A percentile compares a stretch with the other conserved stretches of the same genome.
Conservation (phyloP, 2,113 vertebrate genomes). For the Halichoeres trimaculatus region DNA sequence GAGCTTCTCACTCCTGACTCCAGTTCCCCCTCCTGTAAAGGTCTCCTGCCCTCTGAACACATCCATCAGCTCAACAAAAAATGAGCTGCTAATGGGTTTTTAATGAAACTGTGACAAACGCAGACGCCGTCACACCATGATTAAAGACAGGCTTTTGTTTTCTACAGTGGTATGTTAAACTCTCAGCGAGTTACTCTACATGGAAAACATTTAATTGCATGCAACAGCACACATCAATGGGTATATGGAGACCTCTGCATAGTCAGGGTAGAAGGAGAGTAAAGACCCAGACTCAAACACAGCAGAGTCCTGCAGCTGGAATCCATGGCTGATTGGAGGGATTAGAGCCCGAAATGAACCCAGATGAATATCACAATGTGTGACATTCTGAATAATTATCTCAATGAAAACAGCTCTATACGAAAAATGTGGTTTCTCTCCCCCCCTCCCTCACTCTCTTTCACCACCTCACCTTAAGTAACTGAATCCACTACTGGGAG, state of each 20-base stretch:
- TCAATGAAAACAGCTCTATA: slow-evolving; percentile 77
- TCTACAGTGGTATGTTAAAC: slow-evolving; percentile 31
- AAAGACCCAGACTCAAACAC: slow-evolving; percentile 12
- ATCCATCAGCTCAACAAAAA: slow-evolving; percentile 72
- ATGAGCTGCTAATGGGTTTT: slow-evolving; percentile 77
- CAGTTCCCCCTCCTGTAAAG: slow-evolving; percentile 61
- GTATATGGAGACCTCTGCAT: neutral
- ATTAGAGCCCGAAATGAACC: slow-evolving; percentile 71
- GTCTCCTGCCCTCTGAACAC: slow-evolving; percentile 48
- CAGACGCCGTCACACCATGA: slow-evolving; percentile 74
- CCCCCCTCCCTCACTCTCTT: neutral
- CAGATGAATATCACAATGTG: slow-evolving; percentile 70
- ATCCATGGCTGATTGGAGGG: slow-evolving; percentile 67
- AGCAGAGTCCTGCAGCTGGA: slow-evolving; percentile 68
- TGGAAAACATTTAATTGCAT: slow-evolving; percentile 3
- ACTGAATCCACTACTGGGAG: slow-evolving; percentile 59
- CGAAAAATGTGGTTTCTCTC: slow-evolving; percentile 55
- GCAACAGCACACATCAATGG: slow-evolving; percentile 6
- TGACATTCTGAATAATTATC: slow-evolving; percentile 79
- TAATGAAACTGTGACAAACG: slow-evolving; percentile 81
- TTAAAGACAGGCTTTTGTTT: slow-evolving; percentile 73
- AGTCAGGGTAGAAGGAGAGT: slow-evolving; percentile 27
- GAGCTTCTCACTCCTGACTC: slow-evolving; percentile 64
- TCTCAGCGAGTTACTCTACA: neutral
- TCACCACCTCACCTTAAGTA: slow-evolving; percentile 29